Evolutionary conservation across 2,113 vertebrate species (phyloP), one percentile per base, ranked within the genome.

Genomic region (Ginglymostoma cirratum): DNA sequence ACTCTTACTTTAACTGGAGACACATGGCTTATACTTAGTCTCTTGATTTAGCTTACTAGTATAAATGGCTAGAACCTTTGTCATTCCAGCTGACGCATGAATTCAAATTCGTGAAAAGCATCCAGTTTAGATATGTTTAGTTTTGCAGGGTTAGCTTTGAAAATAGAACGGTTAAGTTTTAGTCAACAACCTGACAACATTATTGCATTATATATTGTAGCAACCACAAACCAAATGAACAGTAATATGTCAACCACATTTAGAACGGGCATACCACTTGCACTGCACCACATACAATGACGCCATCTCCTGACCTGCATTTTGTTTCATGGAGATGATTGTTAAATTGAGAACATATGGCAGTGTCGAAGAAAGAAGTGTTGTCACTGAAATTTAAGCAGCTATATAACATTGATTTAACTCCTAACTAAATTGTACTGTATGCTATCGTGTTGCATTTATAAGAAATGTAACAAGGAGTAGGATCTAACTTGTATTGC

Each of bases 161-260:
- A 95, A 69, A 94, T 95, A 72, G 42, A 4, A 34, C 48, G 70
- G 21, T 45, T 94, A 42, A 2, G 23, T 67, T 69, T 70, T 61
- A 61, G 66, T 70, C 38, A 42, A 72, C 94, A 45, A 48, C 67
- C 14, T 95, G 38, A 42, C 23, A 70, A 70, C 69, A 70, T 52
- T 34, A 61, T 52, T 30, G 14, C 48, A n/a, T 90, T 90, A 17
- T 93, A 76, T 72, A 95, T 48, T 72, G 45, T 27, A 52, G 94
- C 67, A 72, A 95, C 94, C 94, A 76, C 94, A 95, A 95, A 95
- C 94, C 69, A 95, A 72, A 48, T 95, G 69, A 72, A 52, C 67
- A 95, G 69, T 14, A 52, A 52, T 95, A 7, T 95, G 52, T 34
- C 38, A 69, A 95, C 94, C 94, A 72, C 94, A 95, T 95, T 76